Base-by-base conservation (phyloP, 64 coral and sea anemone species). In the Montipora foliosa region DNA sequence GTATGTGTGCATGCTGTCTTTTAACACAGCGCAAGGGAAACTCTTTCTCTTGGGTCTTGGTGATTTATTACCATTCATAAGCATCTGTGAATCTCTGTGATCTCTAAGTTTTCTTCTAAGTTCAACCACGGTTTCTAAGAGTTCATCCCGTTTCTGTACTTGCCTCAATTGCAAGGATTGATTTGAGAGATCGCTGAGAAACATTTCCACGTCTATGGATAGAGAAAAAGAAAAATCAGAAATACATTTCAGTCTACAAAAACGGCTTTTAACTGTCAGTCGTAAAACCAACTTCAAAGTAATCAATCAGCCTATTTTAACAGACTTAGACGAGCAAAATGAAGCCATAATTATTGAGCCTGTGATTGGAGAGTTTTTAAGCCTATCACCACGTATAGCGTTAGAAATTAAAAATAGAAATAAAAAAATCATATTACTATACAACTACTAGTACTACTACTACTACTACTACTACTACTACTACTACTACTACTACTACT, bases 41-140 rank as follows among this genome's bases (percentile, higher is more conserved):
- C 68, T 89, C 58, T 94, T 94, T 47, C 93, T 77, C 13, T 76
- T 84, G 11, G 93, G 93, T 77, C 93, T 94, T 21, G 93, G 93
- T 12, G 93, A 94, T 59, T 79, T 94, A 25, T 90, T 77, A 11
- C 93, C 86, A 75, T 94, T 94, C 7, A 45, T 49, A 48, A 55
- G 37, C 76, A 71, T 59, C 1, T 19, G 5, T 37, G 78, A 78
- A 49, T 90, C 70, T 16, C 71, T 72, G 37, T 83, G 77, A 49
- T 90, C 93, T 29, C 52, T 80, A 10, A 94, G 59, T 20, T 90
- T 94, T 45, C 71, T 75, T 15, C 75, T 44, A 13, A 94, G 67
- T 45, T 89, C 64, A 15, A 77, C 60, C 4, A 94, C 78, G 6
- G 55, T 74, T 19, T 81, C 61, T 9, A 81, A 51, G 8, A 94